phyloP scores from a whole-genome alignment of 2,797 vertebrate species.

The Brachyrhaphis roseni region DNA sequence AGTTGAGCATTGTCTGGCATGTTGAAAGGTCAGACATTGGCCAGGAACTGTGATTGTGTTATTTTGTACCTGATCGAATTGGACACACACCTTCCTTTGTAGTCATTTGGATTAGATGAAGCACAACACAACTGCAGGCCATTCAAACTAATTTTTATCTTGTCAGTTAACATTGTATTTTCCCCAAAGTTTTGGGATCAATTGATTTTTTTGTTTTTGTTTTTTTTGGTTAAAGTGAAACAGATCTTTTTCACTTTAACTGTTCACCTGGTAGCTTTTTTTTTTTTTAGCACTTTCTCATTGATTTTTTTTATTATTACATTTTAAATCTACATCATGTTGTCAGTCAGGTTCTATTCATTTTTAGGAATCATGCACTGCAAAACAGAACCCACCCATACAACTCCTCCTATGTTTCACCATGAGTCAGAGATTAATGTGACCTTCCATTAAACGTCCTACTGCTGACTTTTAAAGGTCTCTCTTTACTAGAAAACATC shows the following conservation, averaged over 20 bases:
- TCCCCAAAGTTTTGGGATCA: not conserved
- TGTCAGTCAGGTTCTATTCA: not conserved
- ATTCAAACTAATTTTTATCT: not conserved
- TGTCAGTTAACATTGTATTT: not conserved
- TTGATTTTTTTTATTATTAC: no score
- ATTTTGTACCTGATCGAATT: not conserved
- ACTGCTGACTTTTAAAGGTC: not conserved
- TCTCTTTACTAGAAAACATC: constrained; percentile 21
- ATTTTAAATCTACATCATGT: not conserved
- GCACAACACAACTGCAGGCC: no score
- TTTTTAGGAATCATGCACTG: not conserved
- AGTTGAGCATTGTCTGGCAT: not conserved
- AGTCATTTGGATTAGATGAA: not conserved
- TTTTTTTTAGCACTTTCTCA: no score
- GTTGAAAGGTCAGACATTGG: not conserved
- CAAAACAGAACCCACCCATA: not conserved
- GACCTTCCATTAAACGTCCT: not conserved
- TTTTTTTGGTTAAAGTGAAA: not conserved
- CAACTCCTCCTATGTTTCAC: not conserved
- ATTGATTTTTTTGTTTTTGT: not conserved
- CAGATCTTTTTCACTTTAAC: not conserved
- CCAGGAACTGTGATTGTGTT: not conserved
- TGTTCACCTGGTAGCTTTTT: no score
- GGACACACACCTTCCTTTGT: not conserved
- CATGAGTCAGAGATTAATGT: not conserved